Evolutionary conservation across 1,140 invertebrate genomes (phyloP).

Genomic region (Diabrotica virgifera): DNA sequence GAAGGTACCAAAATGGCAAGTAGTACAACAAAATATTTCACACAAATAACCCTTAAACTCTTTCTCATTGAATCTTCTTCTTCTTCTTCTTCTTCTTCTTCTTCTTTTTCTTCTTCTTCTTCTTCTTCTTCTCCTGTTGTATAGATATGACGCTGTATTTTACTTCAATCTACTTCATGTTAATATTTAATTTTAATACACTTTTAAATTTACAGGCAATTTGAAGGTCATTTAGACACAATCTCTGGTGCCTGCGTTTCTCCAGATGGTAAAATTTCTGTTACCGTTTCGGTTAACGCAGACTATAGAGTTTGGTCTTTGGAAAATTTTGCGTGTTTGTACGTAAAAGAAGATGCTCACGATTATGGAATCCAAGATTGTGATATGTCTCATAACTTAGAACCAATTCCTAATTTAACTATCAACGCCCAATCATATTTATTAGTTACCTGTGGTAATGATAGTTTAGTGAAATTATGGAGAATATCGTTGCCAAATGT

Average conservation of each 20-base stretch:
- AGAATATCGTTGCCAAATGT: conserved; percentile 52
- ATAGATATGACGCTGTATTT: no score
- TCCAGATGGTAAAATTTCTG: conserved; percentile 61
- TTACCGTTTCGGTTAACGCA: conserved; percentile 64
- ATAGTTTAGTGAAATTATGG: conserved; percentile 71
- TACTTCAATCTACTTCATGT: no score
- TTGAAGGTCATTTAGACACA: conserved; percentile 57
- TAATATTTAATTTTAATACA: no score
- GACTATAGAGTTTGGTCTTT: conserved; percentile 61
- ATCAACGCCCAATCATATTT: conserved; percentile 51
- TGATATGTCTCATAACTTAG: conserved; percentile 59
- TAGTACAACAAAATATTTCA: no score
- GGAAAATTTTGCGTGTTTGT: conserved; percentile 34
- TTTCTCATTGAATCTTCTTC: no score
- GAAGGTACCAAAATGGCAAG: no score
- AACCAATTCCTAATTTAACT: conserved; percentile 43
- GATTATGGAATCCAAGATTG: conserved; percentile 68
- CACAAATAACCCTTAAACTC: no score
- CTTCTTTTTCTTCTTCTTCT: no score
- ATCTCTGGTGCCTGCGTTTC: conserved; percentile 63
- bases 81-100: no score
- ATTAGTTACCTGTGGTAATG: conserved; percentile 68
- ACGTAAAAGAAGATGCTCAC: conserved; percentile 58
- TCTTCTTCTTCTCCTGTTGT: no score
- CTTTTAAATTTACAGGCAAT: conserved; percentile 11